Percentiles rank a stretch among this genome's conserved stretches.
Evolutionary conservation across 2,888 invertebrate species (phyloP).

Genomic region (Dione vanillae): DNA sequence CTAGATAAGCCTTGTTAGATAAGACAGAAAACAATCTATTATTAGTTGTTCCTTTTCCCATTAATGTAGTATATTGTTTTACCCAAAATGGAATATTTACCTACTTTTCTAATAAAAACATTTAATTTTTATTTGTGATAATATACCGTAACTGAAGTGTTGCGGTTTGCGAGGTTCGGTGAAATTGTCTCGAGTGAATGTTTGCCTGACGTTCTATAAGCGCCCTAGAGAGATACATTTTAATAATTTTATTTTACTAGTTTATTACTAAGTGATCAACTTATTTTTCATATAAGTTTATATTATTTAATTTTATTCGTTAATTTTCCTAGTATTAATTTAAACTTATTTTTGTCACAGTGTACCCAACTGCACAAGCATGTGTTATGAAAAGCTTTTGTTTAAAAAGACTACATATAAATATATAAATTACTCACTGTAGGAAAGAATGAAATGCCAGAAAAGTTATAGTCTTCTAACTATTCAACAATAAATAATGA

Average conservation of each 20-base stretch:
- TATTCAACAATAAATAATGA: slow-evolving; percentile 62
- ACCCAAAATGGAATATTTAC: too few relatives aligned
- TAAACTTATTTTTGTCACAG: too few relatives aligned
- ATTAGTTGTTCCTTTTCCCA: too few relatives aligned
- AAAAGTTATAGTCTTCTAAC: slow-evolving; percentile 19
- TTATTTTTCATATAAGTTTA: too few relatives aligned
- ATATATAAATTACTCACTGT: background rate
- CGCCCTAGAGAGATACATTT: slow-evolving; percentile 8
- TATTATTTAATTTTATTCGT: too few relatives aligned
- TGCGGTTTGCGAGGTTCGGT: slow-evolving; percentile 37
- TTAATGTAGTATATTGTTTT: too few relatives aligned
- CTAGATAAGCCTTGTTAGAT: background rate
- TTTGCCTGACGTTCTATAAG: slow-evolving; percentile 39
- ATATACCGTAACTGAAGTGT: slow-evolving; percentile 38
- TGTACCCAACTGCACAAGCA: background rate
- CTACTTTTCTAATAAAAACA: too few relatives aligned
- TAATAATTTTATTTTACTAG: too few relatives aligned
- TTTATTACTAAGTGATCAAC: too few relatives aligned
- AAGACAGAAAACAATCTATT: background rate
- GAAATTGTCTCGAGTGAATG: slow-evolving; percentile 42
- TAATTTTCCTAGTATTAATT: too few relatives aligned
- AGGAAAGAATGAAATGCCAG: background rate
- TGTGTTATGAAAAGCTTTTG: background rate
- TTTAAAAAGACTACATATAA: background rate
- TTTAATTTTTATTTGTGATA: background rate